A percentile compares a stretch with the other conserved stretches of the same genome.
Evolutionary conservation across 2,888 invertebrate genomes (phyloP).

Genomic region (Ormyrus rosae): DNA sequence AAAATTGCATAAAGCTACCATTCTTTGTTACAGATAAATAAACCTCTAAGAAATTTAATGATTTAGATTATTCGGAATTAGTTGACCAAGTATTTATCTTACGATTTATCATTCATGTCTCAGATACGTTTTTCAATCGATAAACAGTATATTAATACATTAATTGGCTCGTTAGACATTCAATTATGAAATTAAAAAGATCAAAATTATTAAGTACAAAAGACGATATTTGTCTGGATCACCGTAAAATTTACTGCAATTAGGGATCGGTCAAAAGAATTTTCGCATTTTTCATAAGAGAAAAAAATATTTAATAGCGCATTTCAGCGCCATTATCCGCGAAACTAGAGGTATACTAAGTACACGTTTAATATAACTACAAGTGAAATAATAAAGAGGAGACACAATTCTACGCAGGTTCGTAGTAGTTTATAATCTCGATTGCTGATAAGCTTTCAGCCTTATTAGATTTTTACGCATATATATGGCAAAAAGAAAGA

Average conservation of each 20-base stretch:
- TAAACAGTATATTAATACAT: no score
- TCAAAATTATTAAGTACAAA: no score
- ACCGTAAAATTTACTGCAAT: constrained; percentile 1
- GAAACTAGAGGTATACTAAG: constrained; percentile 9
- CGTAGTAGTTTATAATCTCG: constrained; percentile 58
- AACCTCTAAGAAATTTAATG: no score
- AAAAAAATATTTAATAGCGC: neutral
- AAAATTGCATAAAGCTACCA: no score
- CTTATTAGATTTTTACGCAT: constrained; percentile 60
- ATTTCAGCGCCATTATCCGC: constrained; percentile 7
- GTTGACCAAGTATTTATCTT: no score
- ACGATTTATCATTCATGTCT: no score
- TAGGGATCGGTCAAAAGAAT: constrained; percentile 27
- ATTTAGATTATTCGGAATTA: no score
- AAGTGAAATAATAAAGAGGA: constrained; percentile 27
- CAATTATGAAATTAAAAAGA: no score
- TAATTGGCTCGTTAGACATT: no score
- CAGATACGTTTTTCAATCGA: no score
- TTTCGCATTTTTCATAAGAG: constrained; percentile 27
- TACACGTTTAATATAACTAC: constrained; percentile 16
- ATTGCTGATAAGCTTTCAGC: constrained; percentile 60
- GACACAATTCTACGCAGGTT: constrained; percentile 56
- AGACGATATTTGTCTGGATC: constrained; percentile 32
- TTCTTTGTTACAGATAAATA: no score
- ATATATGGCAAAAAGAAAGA: constrained; percentile 2